Conservation (phyloP, 2,797 vertebrate genomes). For the Tiaroga cobitis region DNA sequence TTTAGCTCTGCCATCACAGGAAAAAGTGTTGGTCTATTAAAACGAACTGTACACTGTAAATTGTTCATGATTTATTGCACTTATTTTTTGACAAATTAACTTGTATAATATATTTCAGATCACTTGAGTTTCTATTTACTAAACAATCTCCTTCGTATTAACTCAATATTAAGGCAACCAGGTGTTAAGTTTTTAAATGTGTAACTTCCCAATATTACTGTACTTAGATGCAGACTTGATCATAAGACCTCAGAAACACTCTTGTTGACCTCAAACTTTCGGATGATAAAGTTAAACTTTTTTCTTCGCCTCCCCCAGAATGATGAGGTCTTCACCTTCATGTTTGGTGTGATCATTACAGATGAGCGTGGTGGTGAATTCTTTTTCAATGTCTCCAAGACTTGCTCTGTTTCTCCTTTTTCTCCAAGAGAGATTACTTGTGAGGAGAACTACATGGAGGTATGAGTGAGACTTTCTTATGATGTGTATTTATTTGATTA, state of each 20-base stretch:
- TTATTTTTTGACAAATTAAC: too few relatives aligned
- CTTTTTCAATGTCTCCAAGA: conserved; percentile 68
- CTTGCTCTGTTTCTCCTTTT: conserved; percentile 71
- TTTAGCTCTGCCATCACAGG: too few relatives aligned
- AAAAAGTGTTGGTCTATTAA: too few relatives aligned
- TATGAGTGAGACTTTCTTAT: conserved; percentile 32
- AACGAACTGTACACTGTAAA: too few relatives aligned
- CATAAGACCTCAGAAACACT: background rate
- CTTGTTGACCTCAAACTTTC: background rate
- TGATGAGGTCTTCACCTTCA: conserved; percentile 71
- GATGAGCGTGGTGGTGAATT: conserved; percentile 55
- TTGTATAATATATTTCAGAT: too few relatives aligned
- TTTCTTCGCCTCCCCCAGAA: conserved; percentile 59
- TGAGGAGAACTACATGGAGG: conserved; percentile 83
- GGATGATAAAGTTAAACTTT: accelerated
- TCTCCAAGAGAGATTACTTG: conserved; percentile 79
- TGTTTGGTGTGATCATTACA: conserved; percentile 70
- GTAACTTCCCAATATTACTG: background rate
- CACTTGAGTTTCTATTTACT: too few relatives aligned
- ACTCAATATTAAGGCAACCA: too few relatives aligned
- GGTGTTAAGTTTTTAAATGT: too few relatives aligned
- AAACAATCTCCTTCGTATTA: too few relatives aligned
- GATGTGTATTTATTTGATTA: background rate
- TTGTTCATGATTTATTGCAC: too few relatives aligned
- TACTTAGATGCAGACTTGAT: background rate